Conservation (phyloP, 1,140 invertebrate genomes). For the Drosophila setifemur region DNA sequence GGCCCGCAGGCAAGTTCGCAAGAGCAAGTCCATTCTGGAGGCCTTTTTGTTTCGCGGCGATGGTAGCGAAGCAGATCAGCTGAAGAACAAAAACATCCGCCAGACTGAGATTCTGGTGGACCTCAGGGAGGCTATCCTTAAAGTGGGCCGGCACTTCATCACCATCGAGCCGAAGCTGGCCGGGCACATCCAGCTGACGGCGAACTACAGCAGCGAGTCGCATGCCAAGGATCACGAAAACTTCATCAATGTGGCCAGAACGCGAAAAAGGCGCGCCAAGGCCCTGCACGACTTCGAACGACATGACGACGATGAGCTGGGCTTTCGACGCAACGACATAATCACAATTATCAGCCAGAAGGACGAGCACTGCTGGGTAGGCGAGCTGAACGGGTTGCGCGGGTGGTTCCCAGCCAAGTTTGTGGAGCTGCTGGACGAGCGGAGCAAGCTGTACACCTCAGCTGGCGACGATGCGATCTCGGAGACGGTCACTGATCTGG, state of each 20-base stretch:
- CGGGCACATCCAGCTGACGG: conserved; percentile 89
- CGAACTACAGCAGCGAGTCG: conserved; percentile 97
- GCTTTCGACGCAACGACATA: conserved; percentile 99
- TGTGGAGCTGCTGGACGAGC: conserved; percentile 97
- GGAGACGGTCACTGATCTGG: conserved; percentile 97
- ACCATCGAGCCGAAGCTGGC: conserved; percentile 81
- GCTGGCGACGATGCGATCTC: conserved; percentile 99
- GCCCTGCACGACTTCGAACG: conserved; percentile 95
- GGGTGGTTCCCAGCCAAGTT: conserved; percentile 99
- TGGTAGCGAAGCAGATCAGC: conserved; percentile 86
- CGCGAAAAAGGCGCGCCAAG: conserved; percentile 95
- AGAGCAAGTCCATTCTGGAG: conserved; percentile 95
- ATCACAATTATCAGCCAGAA: conserved; percentile 98
- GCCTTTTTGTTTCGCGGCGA: conserved; percentile 92
- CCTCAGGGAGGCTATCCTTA: conserved; percentile 96
- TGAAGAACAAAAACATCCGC: conserved; percentile 98
- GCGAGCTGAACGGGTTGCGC: conserved; percentile 97
- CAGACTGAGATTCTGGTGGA: conserved; percentile 97
- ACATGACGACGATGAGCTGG: conserved; percentile 98
- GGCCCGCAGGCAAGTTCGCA: conserved; percentile 92
- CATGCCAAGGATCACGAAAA: conserved; percentile 96
- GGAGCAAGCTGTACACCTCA: conserved; percentile 97
- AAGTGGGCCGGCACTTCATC: conserved; percentile 83
- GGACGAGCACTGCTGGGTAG: conserved; percentile 99
- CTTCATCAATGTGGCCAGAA: conserved; percentile 95